Percentiles rank a stretch among this genome's conserved stretches.
These are phyloP conservation scores for Ischnura elegans DNA, from an alignment of 2,888 invertebrate species.

Conservation along the genomic window DNA sequence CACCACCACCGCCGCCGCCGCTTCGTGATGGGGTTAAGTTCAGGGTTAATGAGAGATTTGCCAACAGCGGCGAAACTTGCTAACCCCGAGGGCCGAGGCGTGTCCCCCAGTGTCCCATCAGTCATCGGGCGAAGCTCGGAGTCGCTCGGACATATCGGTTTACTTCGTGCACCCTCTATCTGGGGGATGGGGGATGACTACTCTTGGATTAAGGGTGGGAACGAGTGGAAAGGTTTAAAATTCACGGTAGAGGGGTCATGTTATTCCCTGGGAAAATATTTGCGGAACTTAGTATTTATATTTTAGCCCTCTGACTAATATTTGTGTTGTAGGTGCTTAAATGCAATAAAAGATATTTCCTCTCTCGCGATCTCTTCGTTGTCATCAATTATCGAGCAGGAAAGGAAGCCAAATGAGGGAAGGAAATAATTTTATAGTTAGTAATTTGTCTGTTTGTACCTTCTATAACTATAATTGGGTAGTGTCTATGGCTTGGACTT, in stretches of 20 bases:
- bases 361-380: too few relatives aligned
- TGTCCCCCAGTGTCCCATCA: slow-evolving; percentile 5
- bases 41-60: slow-evolving; percentile 31
- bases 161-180: neutral
- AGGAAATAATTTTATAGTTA: too few relatives aligned
- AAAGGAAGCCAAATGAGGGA: too few relatives aligned
- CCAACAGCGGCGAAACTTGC: neutral
- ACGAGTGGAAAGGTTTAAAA: neutral
- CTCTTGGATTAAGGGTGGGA: neutral
- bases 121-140: neutral
- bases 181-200: neutral
- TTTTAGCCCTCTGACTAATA: too few relatives aligned
- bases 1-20: neutral
- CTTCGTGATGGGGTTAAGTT: neutral
- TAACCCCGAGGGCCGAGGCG: slow-evolving; percentile 5
- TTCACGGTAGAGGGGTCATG: neutral
- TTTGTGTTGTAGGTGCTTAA: too few relatives aligned
- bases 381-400: too few relatives aligned
- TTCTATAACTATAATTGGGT: too few relatives aligned
- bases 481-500: too few relatives aligned
- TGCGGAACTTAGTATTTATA: neutral
- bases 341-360: too few relatives aligned
- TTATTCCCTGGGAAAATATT: neutral
- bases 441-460: too few relatives aligned
- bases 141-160: slow-evolving; percentile 10